Percentiles rank a stretch among this genome's conserved stretches.
phyloP scores from a whole-genome alignment of 30 jellyfish, hydroid and myxozoan species.

The Cassiopea xamachana region DNA sequence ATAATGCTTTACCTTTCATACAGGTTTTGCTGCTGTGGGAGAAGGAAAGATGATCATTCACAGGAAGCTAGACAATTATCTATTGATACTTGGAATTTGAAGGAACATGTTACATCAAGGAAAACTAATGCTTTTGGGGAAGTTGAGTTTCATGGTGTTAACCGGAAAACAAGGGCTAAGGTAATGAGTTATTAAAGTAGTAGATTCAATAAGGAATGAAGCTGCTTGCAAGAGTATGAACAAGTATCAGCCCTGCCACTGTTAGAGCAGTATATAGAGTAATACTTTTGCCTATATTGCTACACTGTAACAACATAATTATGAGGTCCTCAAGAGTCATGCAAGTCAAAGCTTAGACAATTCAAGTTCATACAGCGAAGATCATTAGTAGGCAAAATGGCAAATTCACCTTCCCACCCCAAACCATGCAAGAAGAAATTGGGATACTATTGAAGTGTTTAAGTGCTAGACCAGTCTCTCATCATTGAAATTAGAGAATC shows the following conservation, averaged over 20 bases:
- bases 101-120: constrained; percentile 26
- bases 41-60: not conserved
- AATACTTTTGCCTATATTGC: too few relatives aligned
- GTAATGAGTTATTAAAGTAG: constrained; percentile 7
- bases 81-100: constrained; percentile 27
- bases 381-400: too few relatives aligned
- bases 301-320: too few relatives aligned
- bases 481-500: too few relatives aligned
- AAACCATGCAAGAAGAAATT: too few relatives aligned
- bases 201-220: not conserved
- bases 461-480: too few relatives aligned
- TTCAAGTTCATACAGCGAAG: too few relatives aligned
- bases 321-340: too few relatives aligned
- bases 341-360: too few relatives aligned
- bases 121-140: constrained; percentile 90
- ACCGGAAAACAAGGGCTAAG: constrained; percentile 84
- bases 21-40: constrained; percentile 54
- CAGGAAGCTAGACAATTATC: not conserved
- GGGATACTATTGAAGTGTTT: too few relatives aligned
- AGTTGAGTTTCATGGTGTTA: constrained; percentile 84
- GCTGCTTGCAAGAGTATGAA: not conserved
- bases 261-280: too few relatives aligned
- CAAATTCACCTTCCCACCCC: too few relatives aligned
- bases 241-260: not conserved
- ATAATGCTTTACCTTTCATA: not conserved